Evolutionary conservation across 2,797 vertebrate genomes (phyloP), one percentile per base, ranked within the genome.

Genomic region (Diceros bicornis): DNA sequence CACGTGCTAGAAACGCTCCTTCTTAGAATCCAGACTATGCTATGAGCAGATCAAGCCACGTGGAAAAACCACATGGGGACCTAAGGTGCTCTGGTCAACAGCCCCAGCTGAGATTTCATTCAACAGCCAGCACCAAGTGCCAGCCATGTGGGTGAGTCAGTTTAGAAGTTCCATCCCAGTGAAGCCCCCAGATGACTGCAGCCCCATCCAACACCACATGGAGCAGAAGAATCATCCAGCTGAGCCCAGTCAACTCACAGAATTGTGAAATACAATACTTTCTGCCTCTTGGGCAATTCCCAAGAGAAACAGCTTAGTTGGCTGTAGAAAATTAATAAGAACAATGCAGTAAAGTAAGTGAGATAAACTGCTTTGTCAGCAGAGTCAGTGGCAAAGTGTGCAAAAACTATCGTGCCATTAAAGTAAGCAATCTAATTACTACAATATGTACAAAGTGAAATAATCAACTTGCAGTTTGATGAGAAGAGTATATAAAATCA

Each of bases 401-500:
- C 95, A 97, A 93, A 98, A 96, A 44, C 52, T 94, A 93, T 37
- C n/a, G 10, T 93, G 81, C 64, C 57, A 96, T 98, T 98, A 98
- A 98, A 97, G 94, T 96, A 96, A 83, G 92, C 96, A 95, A 97
- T 96, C 86, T 96, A 98, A 98, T 98, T 98, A 98, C 98, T 90
- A 96, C 96, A 98, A 93, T 94, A 94, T 20, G 87, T 96, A 98
- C 98, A 92, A 97, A 98, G 5, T 66, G 85, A 98, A 98, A 98
- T 97, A 97, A 98, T 98, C 97, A 98, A 97, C 93, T 92, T 94
- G 82, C 52, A 95, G 86, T 79, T 96, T 98, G 98, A 98, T 97
- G 98, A 97, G 96, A 98, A 11, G 29, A 90, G 94, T 96, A 93
- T 91, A 97, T 98, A 98, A 98, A 98, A 98, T 55, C 94, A 97